A percentile compares a stretch with the other conserved stretches of the same genome.
These are phyloP conservation scores for Poeciliopsis occidentalis DNA, from an alignment of 2,113 vertebrate species.

Conservation along the genomic window DNA sequence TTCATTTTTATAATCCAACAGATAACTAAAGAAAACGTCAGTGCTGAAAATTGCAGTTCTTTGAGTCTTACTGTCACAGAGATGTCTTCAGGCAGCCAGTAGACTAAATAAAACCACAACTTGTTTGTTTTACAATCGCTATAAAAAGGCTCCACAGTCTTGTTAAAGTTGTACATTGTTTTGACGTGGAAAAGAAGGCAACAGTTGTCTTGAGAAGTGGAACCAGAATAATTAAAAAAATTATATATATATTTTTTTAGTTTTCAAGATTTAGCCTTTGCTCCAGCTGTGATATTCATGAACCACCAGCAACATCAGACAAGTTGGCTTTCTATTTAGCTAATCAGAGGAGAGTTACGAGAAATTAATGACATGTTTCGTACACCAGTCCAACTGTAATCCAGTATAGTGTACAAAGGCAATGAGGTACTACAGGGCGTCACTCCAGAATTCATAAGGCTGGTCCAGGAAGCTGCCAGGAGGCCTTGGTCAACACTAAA, in stretches of 20 bases:
- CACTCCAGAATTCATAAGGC: neutral
- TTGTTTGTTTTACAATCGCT: neutral
- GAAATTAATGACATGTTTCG: neutral
- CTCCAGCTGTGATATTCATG: neutral
- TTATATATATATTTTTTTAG: too few relatives aligned
- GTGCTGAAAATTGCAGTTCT: neutral
- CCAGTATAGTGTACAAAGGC: neutral
- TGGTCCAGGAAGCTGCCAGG: neutral
- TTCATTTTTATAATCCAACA: too few relatives aligned
- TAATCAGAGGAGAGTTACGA: neutral
- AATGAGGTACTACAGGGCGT: neutral
- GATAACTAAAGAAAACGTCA: too few relatives aligned
- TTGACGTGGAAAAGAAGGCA: neutral
- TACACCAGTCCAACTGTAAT: neutral
- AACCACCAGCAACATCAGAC: neutral
- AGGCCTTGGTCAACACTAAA: neutral
- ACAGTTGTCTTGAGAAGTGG: neutral
- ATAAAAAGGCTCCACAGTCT: neutral
- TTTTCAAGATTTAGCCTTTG: neutral
- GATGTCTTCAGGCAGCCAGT: neutral
- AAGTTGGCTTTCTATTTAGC: neutral
- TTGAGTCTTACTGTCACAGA: neutral
- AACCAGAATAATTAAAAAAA: neutral
- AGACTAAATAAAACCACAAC: slow-evolving; percentile 5
- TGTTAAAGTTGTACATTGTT: neutral